Conservation (phyloP, 2,888 invertebrate genomes). For the Pollenia angustigena region DNA sequence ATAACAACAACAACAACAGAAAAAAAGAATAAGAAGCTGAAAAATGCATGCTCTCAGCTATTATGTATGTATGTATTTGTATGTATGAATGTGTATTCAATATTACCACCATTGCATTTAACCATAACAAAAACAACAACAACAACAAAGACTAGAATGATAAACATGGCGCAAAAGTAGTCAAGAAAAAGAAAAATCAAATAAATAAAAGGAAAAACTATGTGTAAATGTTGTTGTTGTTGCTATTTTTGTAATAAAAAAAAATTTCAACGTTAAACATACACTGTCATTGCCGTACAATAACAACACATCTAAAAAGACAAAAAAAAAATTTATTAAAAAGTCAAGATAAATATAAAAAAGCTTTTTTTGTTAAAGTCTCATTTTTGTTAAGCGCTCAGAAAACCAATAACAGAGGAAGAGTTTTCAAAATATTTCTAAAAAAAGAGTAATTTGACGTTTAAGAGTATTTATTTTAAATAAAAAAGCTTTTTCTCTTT, state of each 20-base stretch:
- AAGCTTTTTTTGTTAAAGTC: constrained; percentile 24
- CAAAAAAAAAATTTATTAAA: constrained; percentile 15
- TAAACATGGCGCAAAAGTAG: constrained; percentile 51
- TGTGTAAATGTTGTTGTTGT: constrained; percentile 23
- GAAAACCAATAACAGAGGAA: constrained; percentile 51
- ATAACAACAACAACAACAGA: constrained; percentile 29
- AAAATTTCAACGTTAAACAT: constrained; percentile 69
- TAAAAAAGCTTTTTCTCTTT: constrained; percentile 52
- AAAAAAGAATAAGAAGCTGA: not conserved
- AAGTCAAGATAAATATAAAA: constrained; percentile 62
- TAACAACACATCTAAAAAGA: constrained; percentile 42
- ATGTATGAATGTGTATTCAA: not conserved
- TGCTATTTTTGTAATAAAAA: constrained; percentile 4
- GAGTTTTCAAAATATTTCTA: constrained; percentile 6
- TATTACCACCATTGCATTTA: not conserved
- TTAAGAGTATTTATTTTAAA: constrained; percentile 8
- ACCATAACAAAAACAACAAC: constrained; percentile 17
- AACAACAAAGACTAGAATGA: constrained; percentile 16
- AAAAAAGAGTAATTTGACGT: not conserved
- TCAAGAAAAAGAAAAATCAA: constrained; percentile 37
- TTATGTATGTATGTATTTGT: constrained; percentile 67
- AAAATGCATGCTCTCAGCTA: constrained; percentile 74
- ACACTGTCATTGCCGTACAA: constrained; percentile 74
- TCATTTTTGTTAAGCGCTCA: not conserved
- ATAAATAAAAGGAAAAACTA: constrained; percentile 55